Evolutionary conservation across 1,140 invertebrate species (phyloP), one percentile per base, ranked within the genome.

Genomic region (Drosophila tsacasi): DNA sequence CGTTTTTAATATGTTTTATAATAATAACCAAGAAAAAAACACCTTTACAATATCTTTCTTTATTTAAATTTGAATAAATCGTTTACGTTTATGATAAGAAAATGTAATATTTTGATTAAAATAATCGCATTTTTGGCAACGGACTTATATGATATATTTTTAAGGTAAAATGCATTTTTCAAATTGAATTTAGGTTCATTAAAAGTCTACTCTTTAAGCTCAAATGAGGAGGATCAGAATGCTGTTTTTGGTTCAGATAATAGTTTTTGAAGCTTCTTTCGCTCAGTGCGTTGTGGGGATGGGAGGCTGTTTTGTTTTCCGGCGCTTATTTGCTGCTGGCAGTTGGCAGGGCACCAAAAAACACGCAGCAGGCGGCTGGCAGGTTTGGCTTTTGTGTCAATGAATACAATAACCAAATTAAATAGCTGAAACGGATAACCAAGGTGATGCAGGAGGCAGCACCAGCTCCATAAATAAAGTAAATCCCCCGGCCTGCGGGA

Each of bases 321-420:
- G n/a, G 15, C 27, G 68, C 44, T 54, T 80, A 64, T 74, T 85
- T 81, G 82, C 78, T 75, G 68, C 46, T 57, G 62, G 63, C 61
- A 63, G 64, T 80, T 81, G 62, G 76, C 66, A 82, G 69, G 76
- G 63, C 47, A 67, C 49, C 80, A 78, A 61, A 59, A 69, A 80
- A 60, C 50, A 67, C 85, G 49, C 85, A 89, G 85, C 78, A 59
- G 76, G 82, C 50, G 77, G 57, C 55, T 58, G 50, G 21, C 67
- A 65, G 67, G 49, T 67, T 83, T 82, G 72, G 85, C 85, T 85
- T 90, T 91, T 90, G 85, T 90, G 85, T 77, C 85, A 90, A 90
- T 90, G 85, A 90, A 90, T 90, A 90, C 85, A 90, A 90, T 90
- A 90, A 90, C 85, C 86, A 90, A 90, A 90, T 90, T 90, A 90